phyloP scores from a whole-genome alignment of 92 coral and sea anemone genomes.

The Zoanthus gigantus region DNA sequence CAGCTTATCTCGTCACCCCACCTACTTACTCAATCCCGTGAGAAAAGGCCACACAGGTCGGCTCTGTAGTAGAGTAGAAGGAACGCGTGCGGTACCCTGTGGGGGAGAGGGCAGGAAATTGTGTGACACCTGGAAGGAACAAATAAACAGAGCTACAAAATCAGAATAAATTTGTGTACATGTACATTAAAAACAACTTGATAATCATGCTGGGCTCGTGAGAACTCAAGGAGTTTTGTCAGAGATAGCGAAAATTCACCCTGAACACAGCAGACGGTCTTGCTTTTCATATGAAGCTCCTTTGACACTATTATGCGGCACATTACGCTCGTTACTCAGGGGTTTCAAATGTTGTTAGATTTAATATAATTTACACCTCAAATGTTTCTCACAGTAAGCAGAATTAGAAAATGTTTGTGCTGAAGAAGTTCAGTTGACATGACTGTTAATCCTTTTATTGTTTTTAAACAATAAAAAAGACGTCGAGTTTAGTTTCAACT shows the following conservation, averaged over 20 bases:
- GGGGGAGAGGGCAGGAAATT: background rate
- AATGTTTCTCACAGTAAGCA: background rate
- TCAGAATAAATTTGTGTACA: background rate
- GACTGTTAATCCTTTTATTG: background rate
- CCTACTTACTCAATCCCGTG: conserved; percentile 44
- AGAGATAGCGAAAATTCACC: background rate
- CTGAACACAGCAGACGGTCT: background rate
- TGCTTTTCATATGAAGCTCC: background rate
- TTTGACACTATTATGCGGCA: background rate
- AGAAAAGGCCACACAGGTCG: conserved; percentile 49
- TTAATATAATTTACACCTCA: background rate
- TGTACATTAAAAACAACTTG: background rate
- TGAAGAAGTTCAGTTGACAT: background rate
- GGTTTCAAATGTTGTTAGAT: background rate
- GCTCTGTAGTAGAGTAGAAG: background rate
- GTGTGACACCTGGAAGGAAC: background rate
- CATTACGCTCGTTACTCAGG: background rate
- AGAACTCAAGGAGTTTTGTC: no score
- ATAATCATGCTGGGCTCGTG: no score
- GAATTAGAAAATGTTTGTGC: background rate
- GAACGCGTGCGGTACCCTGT: background rate
- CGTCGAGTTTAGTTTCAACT: background rate
- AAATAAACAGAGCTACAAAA: background rate
- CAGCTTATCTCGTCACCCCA: conserved; percentile 36
- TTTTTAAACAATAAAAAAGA: background rate